Evolutionary conservation across 2,797 vertebrate genomes (phyloP), one percentile per base, ranked within the genome.

Genomic region (Gadopsis bispinosus): DNA sequence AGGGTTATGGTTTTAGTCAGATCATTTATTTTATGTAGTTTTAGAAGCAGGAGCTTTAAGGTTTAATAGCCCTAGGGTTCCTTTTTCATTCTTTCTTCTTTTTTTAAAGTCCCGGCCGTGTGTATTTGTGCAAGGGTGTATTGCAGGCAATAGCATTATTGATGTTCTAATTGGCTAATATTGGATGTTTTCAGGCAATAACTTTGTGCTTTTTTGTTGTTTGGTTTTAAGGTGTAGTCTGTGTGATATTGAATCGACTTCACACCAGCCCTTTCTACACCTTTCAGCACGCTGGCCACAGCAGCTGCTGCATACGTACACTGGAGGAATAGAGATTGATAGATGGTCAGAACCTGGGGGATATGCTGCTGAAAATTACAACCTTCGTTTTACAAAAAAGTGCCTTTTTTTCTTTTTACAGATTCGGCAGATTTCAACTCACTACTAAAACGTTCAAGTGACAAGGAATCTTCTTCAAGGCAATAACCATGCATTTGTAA

Each of bases 21-120:
- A 95, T 95, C 94, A 95, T 95, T 95, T 95, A 92, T 94, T 95
- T 95, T 92, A 94, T 95, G 92, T 92, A 91, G 87, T 94, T 94
- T 95, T 90, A 94, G 92, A 95, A 94, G 93, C 93, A 92, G 90
- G 84, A 84, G 89, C 94, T 94, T 95, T 94, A 94, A 95, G 95
- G 95, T 94, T 95, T 92, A 95, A 95, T 92, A 95, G 93, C 94
- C 94, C 63, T 84, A 80, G 94, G 95, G 92, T 92, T 92, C 76
- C 86, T 91, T 79, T 75, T 73, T 45, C 74, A 79, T 83, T 79
- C 71, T 79, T 74, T 37, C 3, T 39, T 39, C 11, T 39, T 39
- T 39, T 70, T 69, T 47, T n/a, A 20, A 48, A 75, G 86, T 73
- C 69, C 73, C 59, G 74, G 77, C 67, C 87, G 65, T 84, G 89